Evolutionary conservation across 2,797 vertebrate genomes (phyloP).

Genomic region (Cossypha niveicapilla): DNA sequence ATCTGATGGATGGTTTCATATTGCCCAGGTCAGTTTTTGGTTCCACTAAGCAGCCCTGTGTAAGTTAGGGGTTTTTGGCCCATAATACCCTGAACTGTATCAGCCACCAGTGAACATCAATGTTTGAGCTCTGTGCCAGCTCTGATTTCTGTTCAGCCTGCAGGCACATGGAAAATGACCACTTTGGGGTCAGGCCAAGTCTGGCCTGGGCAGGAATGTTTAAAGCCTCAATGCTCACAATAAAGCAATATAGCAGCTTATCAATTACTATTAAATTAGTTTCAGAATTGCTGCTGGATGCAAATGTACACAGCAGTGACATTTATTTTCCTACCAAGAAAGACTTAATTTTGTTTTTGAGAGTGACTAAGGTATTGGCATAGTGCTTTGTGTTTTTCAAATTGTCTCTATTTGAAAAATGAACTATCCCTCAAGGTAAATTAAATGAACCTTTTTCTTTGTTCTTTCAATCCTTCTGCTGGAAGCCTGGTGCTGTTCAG

Average conservation of each 20-base stretch:
- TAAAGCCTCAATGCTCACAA: not conserved
- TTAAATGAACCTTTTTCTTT: conserved; percentile 40
- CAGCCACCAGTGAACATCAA: not conserved
- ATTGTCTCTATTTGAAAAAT: conserved; percentile 36
- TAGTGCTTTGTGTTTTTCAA: conserved; percentile 6
- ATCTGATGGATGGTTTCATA: not conserved
- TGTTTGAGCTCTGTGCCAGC: not conserved
- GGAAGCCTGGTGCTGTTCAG: not conserved
- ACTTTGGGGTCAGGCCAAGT: not conserved
- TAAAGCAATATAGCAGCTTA: conserved; percentile 6
- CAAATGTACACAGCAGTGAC: not conserved
- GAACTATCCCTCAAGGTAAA: conserved; percentile 47
- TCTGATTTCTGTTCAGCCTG: not conserved
- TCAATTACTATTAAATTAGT: conserved; percentile 37
- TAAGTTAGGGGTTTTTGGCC: not conserved
- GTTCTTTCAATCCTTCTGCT: conserved; percentile 10
- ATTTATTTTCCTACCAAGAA: conserved; percentile 23
- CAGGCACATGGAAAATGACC: not conserved
- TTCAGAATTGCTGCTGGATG: conserved; percentile 36
- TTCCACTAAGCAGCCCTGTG: not conserved
- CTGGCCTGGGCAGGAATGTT: not conserved
- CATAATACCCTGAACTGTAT: not conserved
- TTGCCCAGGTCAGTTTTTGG: not conserved
- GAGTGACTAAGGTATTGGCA: conserved; percentile 14
- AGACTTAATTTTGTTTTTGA: conserved; percentile 48